Evolutionary conservation across 1,140 invertebrate genomes (phyloP).

Genomic region (Portunus trituberculatus): DNA sequence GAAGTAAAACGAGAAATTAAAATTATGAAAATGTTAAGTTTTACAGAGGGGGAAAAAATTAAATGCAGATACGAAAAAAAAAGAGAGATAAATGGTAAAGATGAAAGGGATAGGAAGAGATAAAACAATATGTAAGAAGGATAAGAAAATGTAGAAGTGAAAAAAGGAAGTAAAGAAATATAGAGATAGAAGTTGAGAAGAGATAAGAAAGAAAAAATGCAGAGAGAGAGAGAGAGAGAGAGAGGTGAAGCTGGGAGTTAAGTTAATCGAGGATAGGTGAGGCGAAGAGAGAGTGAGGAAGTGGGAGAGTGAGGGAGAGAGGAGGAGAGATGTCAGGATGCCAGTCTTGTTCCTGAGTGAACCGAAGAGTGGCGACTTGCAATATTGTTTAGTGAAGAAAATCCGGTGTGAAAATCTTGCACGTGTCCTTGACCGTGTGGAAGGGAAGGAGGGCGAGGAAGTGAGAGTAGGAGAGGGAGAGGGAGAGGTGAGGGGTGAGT

Average conservation of each 20-base stretch:
- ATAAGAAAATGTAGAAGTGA: too few species aligned
- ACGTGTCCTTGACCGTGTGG: not conserved
- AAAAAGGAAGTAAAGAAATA: not conserved
- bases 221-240: not conserved
- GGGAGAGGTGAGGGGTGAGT: too few species aligned
- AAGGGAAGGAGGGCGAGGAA: not conserved
- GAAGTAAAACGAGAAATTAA: not conserved
- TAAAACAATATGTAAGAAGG: too few species aligned
- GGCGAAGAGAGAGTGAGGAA: not conserved
- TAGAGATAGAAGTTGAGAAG: not conserved
- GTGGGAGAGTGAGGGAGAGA: not conserved
- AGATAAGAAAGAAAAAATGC: not conserved
- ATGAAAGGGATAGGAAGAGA: too few species aligned
- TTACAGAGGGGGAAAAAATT: not conserved
- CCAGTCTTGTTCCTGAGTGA: not conserved
- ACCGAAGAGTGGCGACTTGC: not conserved
- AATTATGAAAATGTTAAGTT: too few species aligned
- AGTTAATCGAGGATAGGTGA: not conserved
- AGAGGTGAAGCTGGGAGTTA: not conserved
- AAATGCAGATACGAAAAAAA: not conserved
- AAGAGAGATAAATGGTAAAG: too few species aligned
- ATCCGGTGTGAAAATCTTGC: not conserved
- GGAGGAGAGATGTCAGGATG: not conserved
- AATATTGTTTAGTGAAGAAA: conserved; percentile 11
- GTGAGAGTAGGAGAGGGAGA: too few species aligned